A percentile compares a stretch with the other conserved stretches of the same genome.
phyloP scores from a whole-genome alignment of 1,140 invertebrate genomes.

The Trinorchestia longiramus region DNA sequence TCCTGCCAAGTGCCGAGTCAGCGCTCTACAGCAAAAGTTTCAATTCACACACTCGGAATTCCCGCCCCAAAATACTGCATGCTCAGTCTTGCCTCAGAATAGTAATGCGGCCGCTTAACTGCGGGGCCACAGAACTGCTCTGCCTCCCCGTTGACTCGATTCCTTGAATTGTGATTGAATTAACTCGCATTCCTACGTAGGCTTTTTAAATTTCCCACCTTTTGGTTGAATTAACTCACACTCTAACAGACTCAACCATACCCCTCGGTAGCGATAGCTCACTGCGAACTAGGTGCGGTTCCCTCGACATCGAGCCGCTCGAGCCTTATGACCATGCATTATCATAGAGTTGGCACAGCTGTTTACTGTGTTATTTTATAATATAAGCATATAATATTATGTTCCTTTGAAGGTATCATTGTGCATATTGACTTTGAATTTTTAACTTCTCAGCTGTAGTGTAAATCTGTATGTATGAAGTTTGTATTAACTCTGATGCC shows the following conservation, averaged over 20 bases:
- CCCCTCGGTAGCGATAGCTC: neutral
- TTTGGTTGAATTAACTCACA: neutral
- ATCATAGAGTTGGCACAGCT: neutral
- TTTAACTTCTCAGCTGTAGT: too few relatives aligned
- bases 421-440: too few relatives aligned
- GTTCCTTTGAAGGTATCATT: neutral
- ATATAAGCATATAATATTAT: too few relatives aligned
- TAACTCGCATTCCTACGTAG: neutral
- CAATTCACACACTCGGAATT: conserved; percentile 27
- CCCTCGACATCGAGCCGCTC: neutral
- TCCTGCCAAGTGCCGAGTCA: conserved; percentile 43
- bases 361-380: too few relatives aligned
- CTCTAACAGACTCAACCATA: neutral
- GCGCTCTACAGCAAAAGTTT: conserved; percentile 37
- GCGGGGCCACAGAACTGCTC: neutral
- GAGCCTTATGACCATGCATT: neutral
- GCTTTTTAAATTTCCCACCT: neutral
- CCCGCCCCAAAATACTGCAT: conserved; percentile 36
- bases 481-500: too few relatives aligned
- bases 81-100: neutral
- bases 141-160: neutral
- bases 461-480: too few relatives aligned
- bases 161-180: neutral
- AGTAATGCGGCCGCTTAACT: conserved; percentile 20
- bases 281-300: neutral